Conservation (phyloP, 2,797 vertebrate genomes). For the Acipenser oxyrinchus region DNA sequence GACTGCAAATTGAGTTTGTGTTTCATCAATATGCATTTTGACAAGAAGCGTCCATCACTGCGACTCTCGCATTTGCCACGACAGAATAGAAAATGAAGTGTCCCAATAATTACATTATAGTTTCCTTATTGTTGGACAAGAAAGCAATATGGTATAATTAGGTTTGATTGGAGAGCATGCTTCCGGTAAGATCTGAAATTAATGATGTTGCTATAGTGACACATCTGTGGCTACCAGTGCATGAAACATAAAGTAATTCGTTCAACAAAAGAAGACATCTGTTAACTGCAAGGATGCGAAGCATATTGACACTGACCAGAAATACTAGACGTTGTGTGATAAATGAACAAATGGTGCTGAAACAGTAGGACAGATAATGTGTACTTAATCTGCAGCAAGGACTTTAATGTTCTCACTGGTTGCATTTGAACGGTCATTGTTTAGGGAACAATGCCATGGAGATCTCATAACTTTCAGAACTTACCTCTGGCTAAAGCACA, state of each 20-base stretch:
- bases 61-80: constrained; percentile 68
- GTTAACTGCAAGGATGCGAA: constrained; percentile 69
- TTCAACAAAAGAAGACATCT: constrained; percentile 78
- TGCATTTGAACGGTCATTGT: constrained; percentile 58
- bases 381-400: constrained; percentile 63
- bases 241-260: constrained; percentile 75
- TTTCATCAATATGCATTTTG: constrained; percentile 89
- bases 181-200: constrained; percentile 89
- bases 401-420: constrained; percentile 59
- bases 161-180: constrained; percentile 86
- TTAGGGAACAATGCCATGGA: constrained; percentile 58
- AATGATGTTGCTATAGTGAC: constrained; percentile 89
- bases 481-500: constrained; percentile 49
- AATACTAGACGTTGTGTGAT: constrained; percentile 56
- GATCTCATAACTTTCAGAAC: constrained; percentile 59
- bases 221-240: constrained; percentile 76
- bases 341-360: constrained; percentile 70
- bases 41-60: constrained; percentile 83
- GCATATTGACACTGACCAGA: constrained; percentile 72
- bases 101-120: constrained; percentile 90
- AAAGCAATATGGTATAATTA: constrained; percentile 96
- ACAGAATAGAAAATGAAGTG: constrained; percentile 72
- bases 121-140: constrained; percentile 90
- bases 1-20: constrained; percentile 86
- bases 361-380: constrained; percentile 64